Percentiles rank a stretch among this genome's conserved stretches.
These are phyloP conservation scores for Xenopus borealis DNA, from an alignment of 2,113 vertebrate species.

Conservation along the genomic window DNA sequence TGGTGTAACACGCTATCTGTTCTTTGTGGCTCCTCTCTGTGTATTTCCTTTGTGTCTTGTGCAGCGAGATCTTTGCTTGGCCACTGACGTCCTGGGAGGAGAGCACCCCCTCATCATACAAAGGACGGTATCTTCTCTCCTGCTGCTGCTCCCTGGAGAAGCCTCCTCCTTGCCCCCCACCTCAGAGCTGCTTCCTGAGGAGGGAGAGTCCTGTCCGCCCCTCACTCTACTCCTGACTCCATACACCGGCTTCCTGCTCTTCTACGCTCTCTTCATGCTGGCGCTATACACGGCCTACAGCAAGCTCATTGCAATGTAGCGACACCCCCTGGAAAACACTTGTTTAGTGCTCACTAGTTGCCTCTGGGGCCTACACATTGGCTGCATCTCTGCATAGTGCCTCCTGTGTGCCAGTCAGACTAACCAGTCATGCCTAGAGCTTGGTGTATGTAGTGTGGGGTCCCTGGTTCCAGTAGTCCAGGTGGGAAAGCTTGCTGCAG, in stretches of 20 bases:
- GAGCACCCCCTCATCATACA: slow-evolving; percentile 4
- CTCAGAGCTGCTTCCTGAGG: neutral
- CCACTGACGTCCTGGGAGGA: slow-evolving; percentile 14
- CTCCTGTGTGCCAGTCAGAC: no score
- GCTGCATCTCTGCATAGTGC: neutral
- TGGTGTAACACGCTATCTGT: no score
- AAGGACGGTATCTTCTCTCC: slow-evolving; percentile 18
- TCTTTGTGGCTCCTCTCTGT: neutral
- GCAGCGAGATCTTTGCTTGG: slow-evolving; percentile 33
- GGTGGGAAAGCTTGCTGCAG: no score
- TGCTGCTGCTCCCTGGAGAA: slow-evolving; percentile 3
- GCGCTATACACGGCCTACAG: slow-evolving; percentile 3
- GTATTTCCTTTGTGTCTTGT: neutral
- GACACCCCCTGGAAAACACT: no score
- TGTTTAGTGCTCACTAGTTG: neutral
- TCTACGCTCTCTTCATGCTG: slow-evolving; percentile 27
- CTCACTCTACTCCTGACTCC: neutral
- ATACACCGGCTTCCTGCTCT: slow-evolving; percentile 21
- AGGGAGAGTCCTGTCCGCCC: neutral
- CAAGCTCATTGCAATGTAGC: slow-evolving; percentile 2
- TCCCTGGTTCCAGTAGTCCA: no score
- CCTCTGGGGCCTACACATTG: neutral
- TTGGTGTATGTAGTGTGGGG: no score
- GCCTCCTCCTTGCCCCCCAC: neutral
- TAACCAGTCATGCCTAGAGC: no score